phyloP scores from a whole-genome alignment of 2,797 vertebrate genomes.

The Poeciliopsis turneri region DNA sequence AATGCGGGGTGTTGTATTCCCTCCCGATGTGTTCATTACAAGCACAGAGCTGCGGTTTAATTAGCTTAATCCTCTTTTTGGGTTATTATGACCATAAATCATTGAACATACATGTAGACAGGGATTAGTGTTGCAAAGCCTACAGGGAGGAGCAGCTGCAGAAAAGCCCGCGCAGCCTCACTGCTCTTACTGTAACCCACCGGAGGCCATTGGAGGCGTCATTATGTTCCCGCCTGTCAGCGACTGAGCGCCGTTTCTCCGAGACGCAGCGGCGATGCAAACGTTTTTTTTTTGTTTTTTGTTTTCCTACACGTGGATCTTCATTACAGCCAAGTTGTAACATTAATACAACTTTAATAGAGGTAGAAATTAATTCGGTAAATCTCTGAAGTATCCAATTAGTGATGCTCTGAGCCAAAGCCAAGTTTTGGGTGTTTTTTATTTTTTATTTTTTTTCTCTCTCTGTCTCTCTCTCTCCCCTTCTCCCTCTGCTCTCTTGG shows the following conservation, averaged over 20 bases:
- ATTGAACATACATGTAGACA: slow-evolving; percentile 75
- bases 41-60: slow-evolving; percentile 73
- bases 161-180: slow-evolving; percentile 57
- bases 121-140: slow-evolving; percentile 69
- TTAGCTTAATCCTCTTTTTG: slow-evolving; percentile 81
- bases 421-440: slow-evolving; percentile 25
- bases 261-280: slow-evolving; percentile 21
- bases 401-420: slow-evolving; percentile 26
- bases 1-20: slow-evolving; percentile 61
- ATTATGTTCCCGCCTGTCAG: slow-evolving; percentile 48
- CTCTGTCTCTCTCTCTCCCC: no score
- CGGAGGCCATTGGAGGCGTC: slow-evolving; percentile 62
- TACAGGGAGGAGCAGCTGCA: slow-evolving; percentile 61
- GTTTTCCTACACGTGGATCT: slow-evolving; percentile 28
- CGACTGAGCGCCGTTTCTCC: slow-evolving; percentile 17
- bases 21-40: slow-evolving; percentile 73
- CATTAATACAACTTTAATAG: slow-evolving; percentile 35
- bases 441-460: neutral
- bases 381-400: slow-evolving; percentile 40
- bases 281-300: neutral
- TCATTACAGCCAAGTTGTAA: slow-evolving; percentile 40
- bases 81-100: slow-evolving; percentile 80
- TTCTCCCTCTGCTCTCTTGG: slow-evolving; percentile 9
- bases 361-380: slow-evolving; percentile 51
- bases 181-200: slow-evolving; percentile 60